A percentile compares a stretch with the other conserved stretches of the same genome.
phyloP scores from a whole-genome alignment of 2,113 vertebrate genomes.

The Bungarus multicinctus region DNA sequence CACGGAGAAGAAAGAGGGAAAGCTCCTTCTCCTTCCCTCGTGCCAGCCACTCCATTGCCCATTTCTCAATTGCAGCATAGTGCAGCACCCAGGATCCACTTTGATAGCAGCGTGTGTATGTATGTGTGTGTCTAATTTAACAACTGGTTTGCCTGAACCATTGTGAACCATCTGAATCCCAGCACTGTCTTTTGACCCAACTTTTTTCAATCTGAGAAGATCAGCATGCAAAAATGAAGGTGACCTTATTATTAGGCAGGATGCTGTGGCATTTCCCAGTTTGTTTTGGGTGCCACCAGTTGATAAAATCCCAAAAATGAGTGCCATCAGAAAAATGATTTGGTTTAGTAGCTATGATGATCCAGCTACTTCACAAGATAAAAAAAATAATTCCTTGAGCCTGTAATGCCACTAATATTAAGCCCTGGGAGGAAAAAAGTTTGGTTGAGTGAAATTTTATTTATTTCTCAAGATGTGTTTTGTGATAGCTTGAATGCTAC shows the following conservation, averaged over 20 bases:
- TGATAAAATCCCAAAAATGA: neutral
- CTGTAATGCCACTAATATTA: neutral
- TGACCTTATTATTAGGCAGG: neutral
- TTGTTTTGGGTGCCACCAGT: neutral
- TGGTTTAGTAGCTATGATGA: neutral
- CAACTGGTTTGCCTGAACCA: no score
- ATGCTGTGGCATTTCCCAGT: neutral
- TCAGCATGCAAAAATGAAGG: neutral
- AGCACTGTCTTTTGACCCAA: neutral
- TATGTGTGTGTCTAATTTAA: no score
- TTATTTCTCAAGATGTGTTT: neutral
- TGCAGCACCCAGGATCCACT: no score
- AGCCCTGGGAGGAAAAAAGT: neutral
- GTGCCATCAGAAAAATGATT: neutral
- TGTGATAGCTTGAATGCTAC: neutral
- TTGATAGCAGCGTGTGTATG: no score
- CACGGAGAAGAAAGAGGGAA: no score
- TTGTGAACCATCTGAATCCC: no score
- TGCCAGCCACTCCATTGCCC: no score
- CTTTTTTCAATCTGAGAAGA: neutral
- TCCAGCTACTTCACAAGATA: neutral
- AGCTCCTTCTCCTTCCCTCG: no score
- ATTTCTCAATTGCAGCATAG: no score
- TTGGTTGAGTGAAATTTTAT: neutral
- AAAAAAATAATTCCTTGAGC: neutral